Conservation (phyloP, 2,113 vertebrate genomes). For the Morone saxatilis region DNA sequence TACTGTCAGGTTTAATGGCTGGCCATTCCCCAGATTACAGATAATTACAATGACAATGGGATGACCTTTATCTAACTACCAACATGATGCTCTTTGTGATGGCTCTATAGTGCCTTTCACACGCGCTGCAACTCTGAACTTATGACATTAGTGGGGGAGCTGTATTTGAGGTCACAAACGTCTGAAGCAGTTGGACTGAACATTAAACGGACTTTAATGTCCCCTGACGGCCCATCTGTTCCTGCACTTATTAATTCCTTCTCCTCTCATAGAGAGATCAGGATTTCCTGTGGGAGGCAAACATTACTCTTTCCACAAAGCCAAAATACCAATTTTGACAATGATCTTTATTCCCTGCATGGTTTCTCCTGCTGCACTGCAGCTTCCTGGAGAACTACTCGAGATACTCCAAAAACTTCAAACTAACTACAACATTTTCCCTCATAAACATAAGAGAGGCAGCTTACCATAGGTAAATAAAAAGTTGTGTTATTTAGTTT, state of each 20-base stretch:
- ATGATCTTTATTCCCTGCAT: neutral
- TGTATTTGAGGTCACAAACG: too few relatives aligned
- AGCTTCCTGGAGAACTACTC: neutral
- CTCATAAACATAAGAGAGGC: neutral
- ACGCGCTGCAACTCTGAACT: too few relatives aligned
- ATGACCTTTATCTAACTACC: slow-evolving; percentile 53
- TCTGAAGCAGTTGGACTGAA: too few relatives aligned
- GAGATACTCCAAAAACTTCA: neutral
- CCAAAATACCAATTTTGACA: slow-evolving; percentile 36
- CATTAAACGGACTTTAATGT: neutral
- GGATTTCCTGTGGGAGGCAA: slow-evolving; percentile 42
- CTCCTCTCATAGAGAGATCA: slow-evolving; percentile 38
- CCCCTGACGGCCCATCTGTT: slow-evolving; percentile 53
- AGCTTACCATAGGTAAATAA: neutral
- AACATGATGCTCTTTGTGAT: slow-evolving; percentile 46
- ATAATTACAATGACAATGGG: slow-evolving; percentile 68
- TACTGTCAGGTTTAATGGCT: slow-evolving; percentile 43
- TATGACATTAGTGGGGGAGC: too few relatives aligned
- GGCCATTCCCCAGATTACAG: slow-evolving; percentile 59
- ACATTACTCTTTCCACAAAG: slow-evolving; percentile 16
- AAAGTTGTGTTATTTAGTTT: slow-evolving; percentile 4
- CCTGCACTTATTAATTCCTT: slow-evolving; percentile 47
- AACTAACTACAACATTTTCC: neutral
- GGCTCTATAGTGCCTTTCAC: neutral
- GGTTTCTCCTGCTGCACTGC: neutral